These are phyloP conservation scores for Dasyurus viverrinus DNA, from an alignment of 2,113 vertebrate genomes.

Conservation along the genomic window DNA sequence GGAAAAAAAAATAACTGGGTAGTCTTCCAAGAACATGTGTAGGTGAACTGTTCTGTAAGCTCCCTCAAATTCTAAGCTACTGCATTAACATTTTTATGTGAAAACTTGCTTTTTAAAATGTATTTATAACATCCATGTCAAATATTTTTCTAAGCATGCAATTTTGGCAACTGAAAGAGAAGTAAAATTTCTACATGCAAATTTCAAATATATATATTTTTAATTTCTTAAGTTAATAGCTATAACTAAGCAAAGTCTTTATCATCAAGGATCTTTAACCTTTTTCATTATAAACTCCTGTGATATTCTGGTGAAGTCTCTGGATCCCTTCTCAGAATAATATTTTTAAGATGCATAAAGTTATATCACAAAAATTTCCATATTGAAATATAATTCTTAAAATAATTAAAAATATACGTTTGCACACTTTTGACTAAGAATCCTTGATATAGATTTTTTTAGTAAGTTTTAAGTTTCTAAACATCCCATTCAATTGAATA, in stretches of 20 bases:
- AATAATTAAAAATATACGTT: background rate
- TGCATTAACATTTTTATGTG: conserved; percentile 29
- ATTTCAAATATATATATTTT: conserved; percentile 4
- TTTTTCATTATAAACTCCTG: background rate
- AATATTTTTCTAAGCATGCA: background rate
- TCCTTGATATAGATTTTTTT: too few relatives aligned
- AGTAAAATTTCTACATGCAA: conserved; percentile 11
- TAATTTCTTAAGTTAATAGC: background rate
- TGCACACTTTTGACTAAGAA: too few relatives aligned
- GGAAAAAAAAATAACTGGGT: conserved; percentile 27
- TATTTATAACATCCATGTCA: background rate
- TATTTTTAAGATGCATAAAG: background rate
- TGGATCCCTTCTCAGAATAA: background rate
- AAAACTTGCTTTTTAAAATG: conserved; percentile 25
- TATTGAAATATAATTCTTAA: background rate
- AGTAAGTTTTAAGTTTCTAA: too few relatives aligned
- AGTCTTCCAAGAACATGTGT: conserved; percentile 9
- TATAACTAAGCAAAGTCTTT: background rate
- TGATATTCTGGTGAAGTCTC: background rate
- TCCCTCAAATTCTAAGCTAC: conserved; percentile 11
- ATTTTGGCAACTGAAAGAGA: background rate
- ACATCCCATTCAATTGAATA: too few relatives aligned
- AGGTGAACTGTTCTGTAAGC: conserved; percentile 7
- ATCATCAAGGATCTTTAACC: background rate
- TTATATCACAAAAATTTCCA: background rate